A percentile compares a stretch with the other conserved stretches of the same genome.
phyloP scores from a whole-genome alignment of 2,888 invertebrate species.

The Blastobasis adustella region DNA sequence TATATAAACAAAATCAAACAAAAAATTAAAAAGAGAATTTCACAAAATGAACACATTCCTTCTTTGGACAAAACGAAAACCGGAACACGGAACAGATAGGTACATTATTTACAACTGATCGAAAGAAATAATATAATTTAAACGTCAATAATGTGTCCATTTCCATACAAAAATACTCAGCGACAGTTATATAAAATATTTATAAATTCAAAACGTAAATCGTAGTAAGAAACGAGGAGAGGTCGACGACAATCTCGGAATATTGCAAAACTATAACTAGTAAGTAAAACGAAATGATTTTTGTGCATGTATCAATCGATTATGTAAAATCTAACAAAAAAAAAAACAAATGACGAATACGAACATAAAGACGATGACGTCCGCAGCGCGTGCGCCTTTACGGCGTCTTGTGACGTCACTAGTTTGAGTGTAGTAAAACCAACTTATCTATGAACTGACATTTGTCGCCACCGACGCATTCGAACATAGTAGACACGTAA shows the following conservation, averaged over 20 bases:
- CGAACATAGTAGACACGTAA: too few species aligned
- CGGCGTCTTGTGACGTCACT: too few species aligned
- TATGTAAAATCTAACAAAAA: too few species aligned
- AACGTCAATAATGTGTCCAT: slow-evolving; percentile 22
- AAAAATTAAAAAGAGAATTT: slow-evolving; percentile 43
- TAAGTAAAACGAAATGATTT: background rate
- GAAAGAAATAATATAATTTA: slow-evolving; percentile 3
- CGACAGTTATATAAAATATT: background rate
- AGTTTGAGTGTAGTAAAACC: too few species aligned
- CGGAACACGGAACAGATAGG: slow-evolving; percentile 42
- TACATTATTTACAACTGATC: slow-evolving; percentile 7
- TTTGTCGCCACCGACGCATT: too few species aligned
- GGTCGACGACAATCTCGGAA: slow-evolving; percentile 9
- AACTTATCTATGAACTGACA: too few species aligned
- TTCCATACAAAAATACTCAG: slow-evolving; percentile 1
- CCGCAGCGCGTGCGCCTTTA: too few species aligned
- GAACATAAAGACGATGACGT: too few species aligned
- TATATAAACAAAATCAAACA: slow-evolving; percentile 31
- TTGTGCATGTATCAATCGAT: background rate
- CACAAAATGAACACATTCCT: slow-evolving; percentile 64
- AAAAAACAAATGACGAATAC: too few species aligned
- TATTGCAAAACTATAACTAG: slow-evolving; percentile 6
- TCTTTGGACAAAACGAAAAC: slow-evolving; percentile 62
- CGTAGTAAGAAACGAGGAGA: background rate
- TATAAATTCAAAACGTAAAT: too few species aligned